Evolutionary conservation across 2,888 invertebrate species (phyloP), one percentile per base, ranked within the genome.

Genomic region (Molanna angustata): DNA sequence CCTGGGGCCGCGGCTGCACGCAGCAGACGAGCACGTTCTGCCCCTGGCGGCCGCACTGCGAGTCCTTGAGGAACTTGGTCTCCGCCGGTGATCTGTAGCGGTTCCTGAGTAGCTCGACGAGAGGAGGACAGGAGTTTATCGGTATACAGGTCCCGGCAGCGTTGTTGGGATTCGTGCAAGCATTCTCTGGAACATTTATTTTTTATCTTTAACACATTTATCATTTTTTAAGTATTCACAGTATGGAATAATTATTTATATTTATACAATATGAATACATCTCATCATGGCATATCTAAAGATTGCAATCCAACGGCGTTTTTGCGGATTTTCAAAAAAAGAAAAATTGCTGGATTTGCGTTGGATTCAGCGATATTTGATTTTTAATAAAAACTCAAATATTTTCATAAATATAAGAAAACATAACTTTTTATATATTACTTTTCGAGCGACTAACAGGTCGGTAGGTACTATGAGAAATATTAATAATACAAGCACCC

Each of bases 191-290:
- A n/a, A n/a, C n/a, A n/a, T n/a, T n/a, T n/a, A 14, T 33, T 32
- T 6, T 3, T 70, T 57, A 54, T 67, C 67, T n/a, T 39, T 72
- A 64, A 43, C 73, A 60, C 47, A 13, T 35, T 11, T 35, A 35
- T 9, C 13, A 35, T 35, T 11, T 35, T n/a, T 13, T 35, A n/a
- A 35, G 6, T 35, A 13, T 9, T 35, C 6, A 13, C 35, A 6
- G 35, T 14, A 13, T 6, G 35, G 4, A 35, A 13, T 9, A 9
- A 13, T 11, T 14, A 9, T n/a, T n/a, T n/a, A n/a, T n/a, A n/a
- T n/a, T n/a, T n/a, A n/a, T n/a, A n/a, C n/a, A n/a, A n/a, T n/a
- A n/a, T n/a, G n/a, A n/a, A n/a, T n/a, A n/a, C n/a, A n/a, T n/a
- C n/a, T n/a, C n/a, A n/a, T n/a, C n/a, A n/a, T n/a, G n/a, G n/a